Evolutionary conservation across 2,113 vertebrate species (phyloP).

Genomic region (Fregata magnificens): DNA sequence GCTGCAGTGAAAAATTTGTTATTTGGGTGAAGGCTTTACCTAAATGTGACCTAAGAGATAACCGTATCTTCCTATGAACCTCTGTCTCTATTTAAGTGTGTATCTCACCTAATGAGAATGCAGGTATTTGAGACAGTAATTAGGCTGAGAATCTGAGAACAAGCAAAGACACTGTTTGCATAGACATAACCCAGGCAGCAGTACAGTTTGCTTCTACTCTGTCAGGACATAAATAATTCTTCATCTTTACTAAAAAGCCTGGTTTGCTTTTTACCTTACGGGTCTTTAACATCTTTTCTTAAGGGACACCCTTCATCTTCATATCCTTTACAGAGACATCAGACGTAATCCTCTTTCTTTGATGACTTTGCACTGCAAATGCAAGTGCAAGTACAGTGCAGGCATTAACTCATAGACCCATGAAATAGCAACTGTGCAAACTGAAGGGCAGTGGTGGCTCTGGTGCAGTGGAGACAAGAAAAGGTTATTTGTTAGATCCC

Average conservation of each 20-base stretch:
- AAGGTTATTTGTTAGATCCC: not conserved
- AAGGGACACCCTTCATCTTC: not conserved
- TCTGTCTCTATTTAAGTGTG: not conserved
- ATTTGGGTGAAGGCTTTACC: not conserved
- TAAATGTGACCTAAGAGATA: not conserved
- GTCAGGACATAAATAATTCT: not conserved
- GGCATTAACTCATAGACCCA: not conserved
- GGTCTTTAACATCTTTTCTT: not conserved
- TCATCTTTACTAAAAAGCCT: not conserved
- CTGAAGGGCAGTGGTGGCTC: not conserved
- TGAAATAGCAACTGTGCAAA: not conserved
- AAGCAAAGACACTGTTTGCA: not conserved
- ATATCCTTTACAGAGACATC: not conserved
- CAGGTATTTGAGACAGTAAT: not conserved
- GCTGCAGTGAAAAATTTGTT: not conserved
- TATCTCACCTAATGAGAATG: not conserved
- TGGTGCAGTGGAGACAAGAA: not conserved
- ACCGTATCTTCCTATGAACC: not conserved
- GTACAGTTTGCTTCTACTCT: not conserved
- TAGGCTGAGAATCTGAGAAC: not conserved
- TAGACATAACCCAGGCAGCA: too few relatives aligned
- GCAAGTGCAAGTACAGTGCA: not conserved
- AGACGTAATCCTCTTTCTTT: not conserved
- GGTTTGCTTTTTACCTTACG: not conserved
- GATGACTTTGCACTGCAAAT: not conserved